Conservation (phyloP, 2,113 vertebrate genomes). For the Pan paniscus region DNA sequence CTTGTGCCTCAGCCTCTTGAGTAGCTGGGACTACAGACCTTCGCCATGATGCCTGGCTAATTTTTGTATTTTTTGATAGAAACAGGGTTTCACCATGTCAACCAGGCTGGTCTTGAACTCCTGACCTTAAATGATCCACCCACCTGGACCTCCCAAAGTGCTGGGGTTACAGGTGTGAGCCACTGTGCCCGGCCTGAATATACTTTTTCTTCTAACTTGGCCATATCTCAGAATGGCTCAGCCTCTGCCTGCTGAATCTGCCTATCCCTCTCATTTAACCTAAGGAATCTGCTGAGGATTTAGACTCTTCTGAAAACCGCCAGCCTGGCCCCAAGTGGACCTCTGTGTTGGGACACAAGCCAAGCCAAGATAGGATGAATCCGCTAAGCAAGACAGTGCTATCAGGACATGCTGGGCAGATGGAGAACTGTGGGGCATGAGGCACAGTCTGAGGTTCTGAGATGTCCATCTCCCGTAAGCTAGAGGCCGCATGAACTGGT, state of each 20-base stretch:
- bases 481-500: neutral
- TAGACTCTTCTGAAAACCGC: neutral
- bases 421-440: fast-evolving
- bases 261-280: neutral
- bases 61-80: no score
- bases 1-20: no score
- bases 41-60: no score
- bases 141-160: no score
- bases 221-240: neutral
- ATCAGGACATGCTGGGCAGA: neutral
- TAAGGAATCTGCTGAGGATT: neutral
- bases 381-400: neutral
- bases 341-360: neutral
- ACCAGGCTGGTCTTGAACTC: no score
- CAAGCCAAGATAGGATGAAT: neutral
- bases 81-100: no score
- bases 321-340: neutral
- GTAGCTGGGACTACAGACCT: no score
- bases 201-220: neutral
- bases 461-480: fast-evolving
- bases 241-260: neutral
- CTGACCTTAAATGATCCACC: no score
- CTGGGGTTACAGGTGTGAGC: no score
- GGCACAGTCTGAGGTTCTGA: neutral
- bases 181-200: neutral